Percentiles rank a stretch among this genome's conserved stretches.
These are phyloP conservation scores for Pseudomyrmex sp. DNA, from an alignment of 1,140 invertebrate genomes.

Conservation along the genomic window DNA sequence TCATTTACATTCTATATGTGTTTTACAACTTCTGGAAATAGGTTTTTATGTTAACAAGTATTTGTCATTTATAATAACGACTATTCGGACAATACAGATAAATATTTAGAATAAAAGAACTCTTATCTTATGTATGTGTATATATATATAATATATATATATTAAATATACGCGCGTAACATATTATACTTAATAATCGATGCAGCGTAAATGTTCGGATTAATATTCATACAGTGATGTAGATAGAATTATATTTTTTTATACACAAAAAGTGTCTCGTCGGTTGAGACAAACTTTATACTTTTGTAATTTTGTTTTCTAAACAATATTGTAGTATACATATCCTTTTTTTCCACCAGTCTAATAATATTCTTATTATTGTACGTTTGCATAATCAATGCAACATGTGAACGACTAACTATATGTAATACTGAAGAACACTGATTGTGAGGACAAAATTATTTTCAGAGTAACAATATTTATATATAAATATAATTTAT, in stretches of 20 bases:
- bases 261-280: not conserved
- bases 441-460: conserved; percentile 1
- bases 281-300: not conserved
- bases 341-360: too few species aligned
- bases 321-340: conserved; percentile 6
- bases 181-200: too few species aligned
- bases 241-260: conserved; percentile 13
- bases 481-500: not conserved
- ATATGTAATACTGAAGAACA: conserved; percentile 5
- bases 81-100: conserved; percentile 22
- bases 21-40: not conserved
- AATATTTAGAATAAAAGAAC: conserved; percentile 47
- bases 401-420: not conserved
- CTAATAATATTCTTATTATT: too few species aligned
- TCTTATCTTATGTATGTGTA: not conserved
- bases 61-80: conserved; percentile 16
- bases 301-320: not conserved
- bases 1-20: not conserved
- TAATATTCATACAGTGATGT: not conserved
- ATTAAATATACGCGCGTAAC: not conserved
- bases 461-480: not conserved
- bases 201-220: too few species aligned
- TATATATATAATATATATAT: not conserved
- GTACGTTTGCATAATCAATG: not conserved
- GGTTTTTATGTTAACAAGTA: conserved; percentile 25